phyloP scores from a whole-genome alignment of 1,140 invertebrate species.

The Drosophila takahashii region DNA sequence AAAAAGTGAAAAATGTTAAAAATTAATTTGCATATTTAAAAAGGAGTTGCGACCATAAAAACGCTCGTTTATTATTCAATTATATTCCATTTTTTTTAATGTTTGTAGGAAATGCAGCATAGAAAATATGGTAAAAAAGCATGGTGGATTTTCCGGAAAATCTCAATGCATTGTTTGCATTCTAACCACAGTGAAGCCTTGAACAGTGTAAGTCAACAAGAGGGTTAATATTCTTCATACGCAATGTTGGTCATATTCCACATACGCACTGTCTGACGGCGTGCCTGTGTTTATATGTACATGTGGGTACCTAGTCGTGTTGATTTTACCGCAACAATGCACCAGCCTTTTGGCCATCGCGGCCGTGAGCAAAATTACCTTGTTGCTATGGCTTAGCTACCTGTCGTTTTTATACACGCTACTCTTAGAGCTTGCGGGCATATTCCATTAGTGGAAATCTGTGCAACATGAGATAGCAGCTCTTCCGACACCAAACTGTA shows the following conservation, averaged over 20 bases:
- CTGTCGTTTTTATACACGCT: no score
- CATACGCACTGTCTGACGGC: constrained; percentile 25
- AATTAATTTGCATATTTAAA: constrained; percentile 36
- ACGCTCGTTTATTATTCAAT: constrained; percentile 30
- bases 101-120: constrained; percentile 2
- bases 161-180: constrained; percentile 14
- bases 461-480: background rate
- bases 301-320: background rate
- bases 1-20: constrained; percentile 12
- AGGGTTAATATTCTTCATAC: constrained; percentile 20
- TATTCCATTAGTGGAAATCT: background rate
- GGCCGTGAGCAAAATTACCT: constrained; percentile 3
- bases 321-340: constrained; percentile 4
- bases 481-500: background rate
- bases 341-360: constrained; percentile 1
- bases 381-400: constrained; percentile 1
- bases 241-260: constrained; percentile 16
- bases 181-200: constrained; percentile 12
- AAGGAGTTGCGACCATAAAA: constrained; percentile 21
- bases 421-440: background rate
- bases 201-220: background rate
- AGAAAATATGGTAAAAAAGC: constrained; percentile 7
- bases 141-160: background rate
- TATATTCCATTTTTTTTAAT: constrained; percentile 1
- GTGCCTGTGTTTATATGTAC: background rate